Evolutionary conservation across 2,888 invertebrate species (phyloP).

Genomic region (Parascotia fuliginaria): DNA sequence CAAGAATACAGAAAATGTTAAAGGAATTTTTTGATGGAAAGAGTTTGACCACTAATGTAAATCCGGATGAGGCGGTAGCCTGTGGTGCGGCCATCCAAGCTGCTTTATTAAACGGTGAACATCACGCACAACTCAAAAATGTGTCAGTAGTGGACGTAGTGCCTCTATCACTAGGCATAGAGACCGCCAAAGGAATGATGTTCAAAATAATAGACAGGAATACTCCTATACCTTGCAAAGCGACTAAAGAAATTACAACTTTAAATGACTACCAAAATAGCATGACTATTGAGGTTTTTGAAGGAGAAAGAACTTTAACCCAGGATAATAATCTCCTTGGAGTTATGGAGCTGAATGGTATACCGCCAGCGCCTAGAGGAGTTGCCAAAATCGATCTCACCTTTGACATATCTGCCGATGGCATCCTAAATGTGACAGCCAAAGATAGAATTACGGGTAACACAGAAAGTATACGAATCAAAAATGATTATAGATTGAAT

Average conservation of each 20-base stretch:
- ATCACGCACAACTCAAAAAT: conserved; percentile 52
- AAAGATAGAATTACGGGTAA: conserved; percentile 63
- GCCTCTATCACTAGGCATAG: conserved; percentile 69
- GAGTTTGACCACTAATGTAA: conserved; percentile 54
- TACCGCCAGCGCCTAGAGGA: conserved; percentile 70
- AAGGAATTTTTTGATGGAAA: conserved; percentile 59
- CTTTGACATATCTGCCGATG: conserved; percentile 65
- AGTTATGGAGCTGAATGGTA: conserved; percentile 61
- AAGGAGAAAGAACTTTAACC: conserved; percentile 69
- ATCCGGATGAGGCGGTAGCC: conserved; percentile 73
- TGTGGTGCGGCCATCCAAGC: conserved; percentile 73
- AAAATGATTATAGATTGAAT: conserved; percentile 58
- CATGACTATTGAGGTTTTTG: conserved; percentile 72
- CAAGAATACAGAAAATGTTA: conserved; percentile 61
- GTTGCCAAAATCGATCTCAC: conserved; percentile 66
- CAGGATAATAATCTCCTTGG: conserved; percentile 70
- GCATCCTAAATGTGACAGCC: conserved; percentile 65
- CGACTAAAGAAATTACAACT: conserved; percentile 67
- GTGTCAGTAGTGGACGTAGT: conserved; percentile 65
- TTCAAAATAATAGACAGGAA: conserved; percentile 66
- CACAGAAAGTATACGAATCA: conserved; percentile 54
- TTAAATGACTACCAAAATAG: conserved; percentile 66
- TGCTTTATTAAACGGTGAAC: conserved; percentile 58
- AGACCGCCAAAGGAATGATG: conserved; percentile 70
- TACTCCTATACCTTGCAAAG: conserved; percentile 65